A percentile compares a stretch with the other conserved stretches of the same genome.
Conservation (phyloP, 2,113 vertebrate genomes). For the Myrmecophaga tridactyla region DNA sequence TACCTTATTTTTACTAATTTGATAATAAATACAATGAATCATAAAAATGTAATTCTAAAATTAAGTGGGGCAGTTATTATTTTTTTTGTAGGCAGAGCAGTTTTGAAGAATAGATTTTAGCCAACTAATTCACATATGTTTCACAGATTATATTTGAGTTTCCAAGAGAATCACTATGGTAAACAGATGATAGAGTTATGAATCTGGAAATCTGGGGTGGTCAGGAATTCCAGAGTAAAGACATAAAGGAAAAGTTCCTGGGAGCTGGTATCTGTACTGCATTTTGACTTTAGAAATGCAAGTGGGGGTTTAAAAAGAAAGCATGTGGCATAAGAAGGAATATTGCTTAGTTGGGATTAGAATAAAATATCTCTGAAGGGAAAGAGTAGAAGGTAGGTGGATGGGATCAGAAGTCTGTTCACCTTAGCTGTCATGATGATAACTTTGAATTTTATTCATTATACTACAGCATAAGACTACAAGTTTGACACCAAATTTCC, state of each 20-base stretch:
- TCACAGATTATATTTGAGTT: not conserved
- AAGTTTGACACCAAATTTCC: not conserved
- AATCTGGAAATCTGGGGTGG: not conserved
- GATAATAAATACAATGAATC: not conserved
- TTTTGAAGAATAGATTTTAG: not conserved
- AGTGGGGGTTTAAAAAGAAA: not conserved
- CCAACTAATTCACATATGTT: not conserved
- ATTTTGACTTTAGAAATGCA: not conserved
- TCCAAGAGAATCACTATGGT: too few relatives aligned
- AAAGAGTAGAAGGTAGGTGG: not conserved
- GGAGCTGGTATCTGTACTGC: not conserved
- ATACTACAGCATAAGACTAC: not conserved
- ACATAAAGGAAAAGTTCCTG: not conserved
- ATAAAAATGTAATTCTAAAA: not conserved
- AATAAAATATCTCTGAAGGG: not conserved
- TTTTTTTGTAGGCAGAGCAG: too few relatives aligned
- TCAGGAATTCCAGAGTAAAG: not conserved
- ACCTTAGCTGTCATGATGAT: not conserved
- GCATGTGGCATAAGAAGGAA: not conserved
- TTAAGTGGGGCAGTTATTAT: not conserved
- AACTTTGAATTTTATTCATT: not conserved
- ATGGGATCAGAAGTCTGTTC: not conserved
- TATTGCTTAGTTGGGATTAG: not conserved
- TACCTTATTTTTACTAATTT: not conserved
- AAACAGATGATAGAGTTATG: not conserved